These are phyloP conservation scores for Tachuris rubrigastra DNA, from an alignment of 2,113 vertebrate species.

Conservation along the genomic window DNA sequence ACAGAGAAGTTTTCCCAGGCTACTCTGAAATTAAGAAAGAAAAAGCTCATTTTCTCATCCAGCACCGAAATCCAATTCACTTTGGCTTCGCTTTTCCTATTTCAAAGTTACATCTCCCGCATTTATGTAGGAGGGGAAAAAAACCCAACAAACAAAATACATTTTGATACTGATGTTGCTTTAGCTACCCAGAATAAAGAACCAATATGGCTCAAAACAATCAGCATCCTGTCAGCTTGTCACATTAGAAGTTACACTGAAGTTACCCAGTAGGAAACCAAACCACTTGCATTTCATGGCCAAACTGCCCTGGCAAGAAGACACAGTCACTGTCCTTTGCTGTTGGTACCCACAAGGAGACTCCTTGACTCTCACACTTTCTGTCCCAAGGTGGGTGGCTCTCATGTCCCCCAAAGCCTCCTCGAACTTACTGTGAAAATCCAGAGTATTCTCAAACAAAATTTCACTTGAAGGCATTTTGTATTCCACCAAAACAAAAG, in stretches of 20 bases:
- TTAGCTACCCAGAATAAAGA: not conserved
- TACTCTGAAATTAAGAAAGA: not conserved
- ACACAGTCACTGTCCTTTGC: too few relatives aligned
- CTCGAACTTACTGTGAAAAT: not conserved
- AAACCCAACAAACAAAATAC: not conserved
- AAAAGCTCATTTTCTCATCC: not conserved
- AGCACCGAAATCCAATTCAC: not conserved
- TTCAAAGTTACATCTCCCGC: not conserved
- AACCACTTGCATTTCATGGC: not conserved
- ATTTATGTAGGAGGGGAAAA: accelerated
- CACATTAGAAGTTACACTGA: not conserved
- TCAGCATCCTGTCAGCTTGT: not conserved
- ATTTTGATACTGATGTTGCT: not conserved
- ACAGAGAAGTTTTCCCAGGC: not conserved
- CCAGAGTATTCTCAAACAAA: not conserved
- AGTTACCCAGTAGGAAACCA: not conserved
- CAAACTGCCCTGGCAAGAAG: not conserved
- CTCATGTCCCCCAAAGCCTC: not conserved
- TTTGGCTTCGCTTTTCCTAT: not conserved
- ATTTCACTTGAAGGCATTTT: not conserved
- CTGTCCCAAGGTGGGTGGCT: not conserved
- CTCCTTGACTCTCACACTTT: not conserved
- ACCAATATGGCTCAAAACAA: not conserved
- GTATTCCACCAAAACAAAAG: not conserved
- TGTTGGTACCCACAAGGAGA: not conserved